Evolutionary conservation across 2,888 invertebrate species (phyloP).

Genomic region (Morpho helenor): DNA sequence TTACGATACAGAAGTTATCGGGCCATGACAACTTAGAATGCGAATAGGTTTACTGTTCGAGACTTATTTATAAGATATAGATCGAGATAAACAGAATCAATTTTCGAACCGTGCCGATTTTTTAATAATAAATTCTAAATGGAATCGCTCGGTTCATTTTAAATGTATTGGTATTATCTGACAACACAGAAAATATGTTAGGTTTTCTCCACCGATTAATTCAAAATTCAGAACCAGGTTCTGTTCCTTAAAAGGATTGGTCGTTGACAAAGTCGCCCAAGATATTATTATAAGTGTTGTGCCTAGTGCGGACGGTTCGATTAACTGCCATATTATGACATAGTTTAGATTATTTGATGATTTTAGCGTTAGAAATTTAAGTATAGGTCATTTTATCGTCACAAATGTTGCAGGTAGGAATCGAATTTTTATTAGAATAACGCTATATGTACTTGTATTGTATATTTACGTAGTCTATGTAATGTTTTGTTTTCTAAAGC

Average conservation of each 20-base stretch:
- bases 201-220: conserved; percentile 70
- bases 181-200: conserved; percentile 30
- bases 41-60: conserved; percentile 59
- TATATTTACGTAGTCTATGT: conserved; percentile 46
- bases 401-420: conserved; percentile 66
- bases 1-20: conserved; percentile 69
- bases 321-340: conserved; percentile 79
- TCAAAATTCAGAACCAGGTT: conserved; percentile 69
- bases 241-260: conserved; percentile 50
- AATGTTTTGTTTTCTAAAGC: conserved; percentile 35
- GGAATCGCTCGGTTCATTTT: conserved; percentile 12
- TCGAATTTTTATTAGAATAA: conserved; percentile 65
- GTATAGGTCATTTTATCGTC: conserved; percentile 61
- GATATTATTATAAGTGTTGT: conserved; percentile 49
- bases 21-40: conserved; percentile 61
- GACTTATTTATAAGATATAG: conserved; percentile 51
- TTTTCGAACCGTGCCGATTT: conserved; percentile 24
- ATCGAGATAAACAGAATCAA: conserved; percentile 16
- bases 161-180: conserved; percentile 14
- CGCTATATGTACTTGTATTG: conserved; percentile 47
- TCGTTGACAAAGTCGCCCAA: conserved; percentile 51
- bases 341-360: conserved; percentile 70
- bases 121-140: conserved; percentile 11
- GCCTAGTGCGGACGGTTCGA: conserved; percentile 74
- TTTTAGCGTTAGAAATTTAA: conserved; percentile 66